These are phyloP conservation scores for Troilus luridus DNA, from an alignment of 2,888 invertebrate species.

Conservation along the genomic window DNA sequence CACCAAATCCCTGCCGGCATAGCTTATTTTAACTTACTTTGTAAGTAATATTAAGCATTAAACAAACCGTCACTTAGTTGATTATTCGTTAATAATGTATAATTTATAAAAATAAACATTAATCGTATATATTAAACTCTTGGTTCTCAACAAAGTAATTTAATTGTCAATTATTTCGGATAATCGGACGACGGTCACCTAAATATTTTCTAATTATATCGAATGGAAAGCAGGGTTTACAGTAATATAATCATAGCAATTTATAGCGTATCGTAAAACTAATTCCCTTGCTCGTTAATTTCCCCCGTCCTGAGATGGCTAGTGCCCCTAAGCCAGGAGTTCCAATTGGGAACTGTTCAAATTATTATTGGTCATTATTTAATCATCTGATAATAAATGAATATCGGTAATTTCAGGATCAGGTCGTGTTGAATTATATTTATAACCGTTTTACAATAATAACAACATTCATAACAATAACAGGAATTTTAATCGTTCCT, in stretches of 20 bases:
- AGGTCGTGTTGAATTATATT: background rate
- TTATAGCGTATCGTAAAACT: background rate
- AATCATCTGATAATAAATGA: background rate
- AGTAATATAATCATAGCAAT: background rate
- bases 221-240: background rate
- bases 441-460: conserved; percentile 25
- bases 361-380: background rate
- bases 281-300: background rate
- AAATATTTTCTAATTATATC: background rate
- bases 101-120: background rate
- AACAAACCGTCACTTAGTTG: too few species aligned
- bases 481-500: background rate
- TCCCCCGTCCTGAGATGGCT: background rate
- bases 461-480: background rate
- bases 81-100: background rate
- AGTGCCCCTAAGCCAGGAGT: background rate
- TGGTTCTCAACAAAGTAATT: background rate
- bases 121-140: background rate
- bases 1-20: background rate
- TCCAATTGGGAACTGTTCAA: background rate
- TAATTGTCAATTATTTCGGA: background rate
- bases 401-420: background rate
- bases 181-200: background rate
- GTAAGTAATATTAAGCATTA: background rate
- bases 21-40: background rate